Evolutionary conservation across 2,797 vertebrate species (phyloP).

Genomic region (Lepus oiostolus): DNA sequence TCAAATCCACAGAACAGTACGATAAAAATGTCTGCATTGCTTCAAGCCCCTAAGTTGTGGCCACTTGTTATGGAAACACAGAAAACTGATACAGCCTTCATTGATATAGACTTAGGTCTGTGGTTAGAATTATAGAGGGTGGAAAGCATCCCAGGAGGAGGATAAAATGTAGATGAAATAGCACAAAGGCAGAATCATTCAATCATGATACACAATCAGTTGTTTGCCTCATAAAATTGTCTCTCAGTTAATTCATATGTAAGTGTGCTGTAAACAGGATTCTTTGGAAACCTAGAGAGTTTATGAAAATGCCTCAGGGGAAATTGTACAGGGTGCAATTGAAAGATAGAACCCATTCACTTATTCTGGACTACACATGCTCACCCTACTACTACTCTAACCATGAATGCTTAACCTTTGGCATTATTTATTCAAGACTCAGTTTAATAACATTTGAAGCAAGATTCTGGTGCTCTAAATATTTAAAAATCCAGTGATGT

Average conservation of each 20-base stretch:
- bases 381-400: not conserved
- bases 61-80: not conserved
- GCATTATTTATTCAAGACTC: not conserved
- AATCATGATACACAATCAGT: slow-evolving; percentile 18
- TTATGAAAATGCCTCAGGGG: not conserved
- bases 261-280: not conserved
- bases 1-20: not conserved
- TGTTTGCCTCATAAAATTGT: not conserved
- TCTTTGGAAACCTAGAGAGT: not conserved
- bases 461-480: not conserved
- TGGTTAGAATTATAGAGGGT: not conserved
- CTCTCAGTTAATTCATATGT: not conserved
- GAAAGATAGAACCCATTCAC: not conserved
- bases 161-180: not conserved
- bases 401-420: not conserved
- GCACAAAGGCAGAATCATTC: not conserved
- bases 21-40: too few species aligned
- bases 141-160: not conserved
- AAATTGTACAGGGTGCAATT: not conserved
- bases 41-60: not conserved
- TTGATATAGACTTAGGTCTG: not conserved
- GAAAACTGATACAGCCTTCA: not conserved
- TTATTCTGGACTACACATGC: not conserved
- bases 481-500: not conserved
- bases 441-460: not conserved